These are phyloP conservation scores for Sebastes iracundus DNA, from an alignment of 2,797 vertebrate genomes.

Conservation along the genomic window DNA sequence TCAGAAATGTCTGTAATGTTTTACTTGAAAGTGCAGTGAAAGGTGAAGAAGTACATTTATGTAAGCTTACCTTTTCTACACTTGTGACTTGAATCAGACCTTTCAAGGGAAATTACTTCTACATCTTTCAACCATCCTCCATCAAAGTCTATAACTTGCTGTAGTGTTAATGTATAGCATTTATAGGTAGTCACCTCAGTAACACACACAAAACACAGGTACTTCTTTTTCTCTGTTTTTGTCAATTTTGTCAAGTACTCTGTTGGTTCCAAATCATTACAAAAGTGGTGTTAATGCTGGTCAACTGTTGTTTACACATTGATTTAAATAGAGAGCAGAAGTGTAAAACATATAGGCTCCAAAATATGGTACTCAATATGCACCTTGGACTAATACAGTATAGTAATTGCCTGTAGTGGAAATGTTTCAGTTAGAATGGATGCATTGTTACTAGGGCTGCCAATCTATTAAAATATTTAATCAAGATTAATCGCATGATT, in stretches of 20 bases:
- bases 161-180: not conserved
- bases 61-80: not conserved
- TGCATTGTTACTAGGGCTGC: too few species aligned
- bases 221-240: not conserved
- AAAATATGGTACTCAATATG: not conserved
- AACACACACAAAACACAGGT: not conserved
- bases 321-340: not conserved
- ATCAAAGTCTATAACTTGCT: not conserved
- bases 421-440: not conserved
- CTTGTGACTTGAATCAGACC: not conserved
- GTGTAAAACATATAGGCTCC: not conserved
- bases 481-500: too few species aligned
- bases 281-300: not conserved
- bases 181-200: not conserved
- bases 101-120: not conserved
- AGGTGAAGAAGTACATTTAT: not conserved
- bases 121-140: not conserved
- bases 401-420: not conserved
- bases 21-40: not conserved
- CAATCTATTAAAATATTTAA: too few species aligned
- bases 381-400: not conserved
- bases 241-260: not conserved
- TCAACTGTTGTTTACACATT: not conserved
- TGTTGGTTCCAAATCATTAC: not conserved
- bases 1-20: too few species aligned